Percentiles rank a stretch among this genome's conserved stretches.
These are phyloP conservation scores for Montipora foliosa DNA, from an alignment of 64 coral and sea anemone species.

Conservation along the genomic window DNA sequence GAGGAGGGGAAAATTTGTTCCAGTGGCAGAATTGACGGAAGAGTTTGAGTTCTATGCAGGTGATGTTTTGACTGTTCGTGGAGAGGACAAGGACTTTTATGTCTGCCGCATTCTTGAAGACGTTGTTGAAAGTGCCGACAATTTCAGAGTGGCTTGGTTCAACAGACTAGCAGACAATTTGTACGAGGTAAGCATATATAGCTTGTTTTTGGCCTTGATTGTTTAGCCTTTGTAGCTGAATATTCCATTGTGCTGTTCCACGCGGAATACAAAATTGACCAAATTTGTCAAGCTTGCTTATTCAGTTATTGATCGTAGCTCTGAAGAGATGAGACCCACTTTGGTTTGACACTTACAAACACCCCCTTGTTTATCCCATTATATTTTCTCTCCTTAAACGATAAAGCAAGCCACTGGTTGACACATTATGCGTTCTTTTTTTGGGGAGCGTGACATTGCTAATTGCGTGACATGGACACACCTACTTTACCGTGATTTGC, in stretches of 20 bases:
- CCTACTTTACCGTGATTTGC: background rate
- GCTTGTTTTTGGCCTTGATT: background rate
- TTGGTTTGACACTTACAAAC: too few relatives aligned
- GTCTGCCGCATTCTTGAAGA: constrained; percentile 89
- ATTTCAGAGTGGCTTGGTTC: constrained; percentile 84
- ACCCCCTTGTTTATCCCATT: too few relatives aligned
- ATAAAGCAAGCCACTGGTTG: too few relatives aligned
- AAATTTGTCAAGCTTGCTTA: too few relatives aligned
- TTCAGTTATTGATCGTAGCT: too few relatives aligned
- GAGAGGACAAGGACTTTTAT: constrained; percentile 91
- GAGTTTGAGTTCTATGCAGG: constrained; percentile 93
- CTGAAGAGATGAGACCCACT: too few relatives aligned
- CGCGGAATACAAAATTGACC: too few relatives aligned
- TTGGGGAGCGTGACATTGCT: background rate
- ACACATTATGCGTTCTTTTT: too few relatives aligned
- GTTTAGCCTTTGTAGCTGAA: background rate
- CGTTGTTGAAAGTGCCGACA: constrained; percentile 46
- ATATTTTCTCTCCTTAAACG: too few relatives aligned
- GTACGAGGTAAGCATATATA: constrained; percentile 70
- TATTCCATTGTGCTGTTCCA: background rate
- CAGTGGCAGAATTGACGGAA: constrained; percentile 61
- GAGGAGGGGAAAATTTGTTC: constrained; percentile 59
- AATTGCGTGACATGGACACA: constrained; percentile 23
- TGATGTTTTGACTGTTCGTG: constrained; percentile 91
- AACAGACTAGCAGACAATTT: constrained; percentile 79